These are phyloP conservation scores for Phortica okadai DNA, from an alignment of 2,888 invertebrate species.

Conservation along the genomic window DNA sequence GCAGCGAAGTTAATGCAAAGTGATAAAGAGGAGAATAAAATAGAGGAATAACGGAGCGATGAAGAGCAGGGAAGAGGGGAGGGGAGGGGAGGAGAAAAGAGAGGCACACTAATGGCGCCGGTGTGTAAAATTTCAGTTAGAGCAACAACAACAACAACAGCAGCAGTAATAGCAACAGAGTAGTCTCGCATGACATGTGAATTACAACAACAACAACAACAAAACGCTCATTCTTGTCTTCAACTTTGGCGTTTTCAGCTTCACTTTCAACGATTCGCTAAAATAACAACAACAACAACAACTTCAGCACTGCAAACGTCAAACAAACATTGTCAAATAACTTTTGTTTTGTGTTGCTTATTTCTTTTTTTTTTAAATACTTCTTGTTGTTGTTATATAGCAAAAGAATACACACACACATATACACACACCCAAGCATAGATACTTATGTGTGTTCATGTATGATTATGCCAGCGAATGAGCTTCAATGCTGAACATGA, in stretches of 20 bases:
- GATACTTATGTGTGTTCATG: not conserved
- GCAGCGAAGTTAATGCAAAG: not conserved
- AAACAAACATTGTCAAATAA: conserved; percentile 32
- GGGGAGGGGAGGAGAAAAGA: no score
- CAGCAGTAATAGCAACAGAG: not conserved
- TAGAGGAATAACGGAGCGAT: no score
- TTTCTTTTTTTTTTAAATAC: not conserved
- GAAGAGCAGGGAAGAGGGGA: no score
- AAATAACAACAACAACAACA: not conserved
- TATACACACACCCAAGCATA: conserved; percentile 39
- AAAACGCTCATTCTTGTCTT: no score
- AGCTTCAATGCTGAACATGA: not conserved
- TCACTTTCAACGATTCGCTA: not conserved
- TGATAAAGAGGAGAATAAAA: not conserved
- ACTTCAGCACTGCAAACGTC: conserved; percentile 22
- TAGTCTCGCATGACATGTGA: conserved; percentile 4
- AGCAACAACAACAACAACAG: conserved; percentile 13
- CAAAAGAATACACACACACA: conserved; percentile 8
- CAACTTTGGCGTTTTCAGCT: not conserved
- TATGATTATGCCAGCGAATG: conserved; percentile 1
- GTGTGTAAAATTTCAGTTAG: conserved; percentile 22
- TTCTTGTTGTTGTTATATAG: not conserved
- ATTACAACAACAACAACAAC: not conserved
- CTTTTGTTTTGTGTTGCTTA: conserved; percentile 5
- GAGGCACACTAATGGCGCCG: conserved; percentile 23